A percentile compares a stretch with the other conserved stretches of the same genome.
Evolutionary conservation across 2,113 vertebrate genomes (phyloP).

Genomic region (Psettodes erumei): DNA sequence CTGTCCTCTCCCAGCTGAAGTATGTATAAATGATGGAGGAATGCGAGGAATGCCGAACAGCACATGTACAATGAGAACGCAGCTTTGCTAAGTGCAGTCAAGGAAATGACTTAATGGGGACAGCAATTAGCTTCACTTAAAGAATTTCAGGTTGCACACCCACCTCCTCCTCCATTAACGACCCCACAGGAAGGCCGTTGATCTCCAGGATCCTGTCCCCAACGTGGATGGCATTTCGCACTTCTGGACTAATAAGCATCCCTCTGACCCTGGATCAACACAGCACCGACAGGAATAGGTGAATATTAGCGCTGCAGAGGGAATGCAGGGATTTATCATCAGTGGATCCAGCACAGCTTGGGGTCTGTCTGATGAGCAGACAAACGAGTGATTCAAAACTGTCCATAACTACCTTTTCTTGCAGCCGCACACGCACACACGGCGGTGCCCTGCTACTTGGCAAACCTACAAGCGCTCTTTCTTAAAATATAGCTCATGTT

Average conservation of each 20-base stretch:
- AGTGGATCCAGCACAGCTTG: not conserved
- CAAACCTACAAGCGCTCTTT: slow-evolving; percentile 54
- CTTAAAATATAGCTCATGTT: slow-evolving; percentile 50
- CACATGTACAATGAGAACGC: slow-evolving; percentile 32
- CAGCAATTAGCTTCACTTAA: not conserved
- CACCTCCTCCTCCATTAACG: slow-evolving; percentile 90
- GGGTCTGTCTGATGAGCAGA: not conserved
- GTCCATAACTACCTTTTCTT: slow-evolving; percentile 6
- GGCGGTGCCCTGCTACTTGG: slow-evolving; percentile 15
- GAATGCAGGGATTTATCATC: not conserved
- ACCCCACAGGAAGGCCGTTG: slow-evolving; percentile 91
- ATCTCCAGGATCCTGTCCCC: slow-evolving; percentile 97
- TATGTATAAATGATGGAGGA: slow-evolving; percentile 55
- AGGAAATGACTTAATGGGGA: slow-evolving; percentile 13
- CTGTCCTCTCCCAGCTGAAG: slow-evolving; percentile 56
- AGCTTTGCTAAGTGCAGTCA: slow-evolving; percentile 10
- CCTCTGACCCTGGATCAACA: slow-evolving; percentile 87
- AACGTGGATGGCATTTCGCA: slow-evolving; percentile 93
- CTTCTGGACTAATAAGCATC: slow-evolving; percentile 93
- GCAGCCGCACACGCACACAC: not conserved
- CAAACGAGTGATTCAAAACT: not conserved
- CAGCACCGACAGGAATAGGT: slow-evolving; percentile 11
- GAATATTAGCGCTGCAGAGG: not conserved
- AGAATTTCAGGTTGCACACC: slow-evolving; percentile 31
- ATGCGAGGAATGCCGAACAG: slow-evolving; percentile 57